Percentiles rank a stretch among this genome's conserved stretches.
Evolutionary conservation across 2,888 invertebrate genomes (phyloP).

Genomic region (Noctua janthe): DNA sequence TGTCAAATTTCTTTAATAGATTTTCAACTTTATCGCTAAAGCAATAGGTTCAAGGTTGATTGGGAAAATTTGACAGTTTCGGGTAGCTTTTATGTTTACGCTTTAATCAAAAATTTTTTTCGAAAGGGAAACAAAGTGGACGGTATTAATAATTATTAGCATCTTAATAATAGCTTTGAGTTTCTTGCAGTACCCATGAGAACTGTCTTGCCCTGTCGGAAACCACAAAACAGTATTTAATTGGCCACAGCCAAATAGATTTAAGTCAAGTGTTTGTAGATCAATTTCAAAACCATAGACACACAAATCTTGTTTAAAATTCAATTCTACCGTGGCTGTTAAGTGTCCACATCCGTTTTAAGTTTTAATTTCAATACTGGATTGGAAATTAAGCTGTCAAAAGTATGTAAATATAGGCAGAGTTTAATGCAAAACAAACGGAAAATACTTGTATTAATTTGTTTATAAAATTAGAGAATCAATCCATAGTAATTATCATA

Average conservation of each 20-base stretch:
- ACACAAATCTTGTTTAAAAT: constrained; percentile 33
- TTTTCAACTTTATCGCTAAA: no score
- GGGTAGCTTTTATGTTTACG: no score
- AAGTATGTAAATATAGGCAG: constrained; percentile 17
- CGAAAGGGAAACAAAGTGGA: no score
- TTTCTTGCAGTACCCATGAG: neutral
- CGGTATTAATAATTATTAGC: no score
- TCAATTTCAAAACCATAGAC: constrained; percentile 20
- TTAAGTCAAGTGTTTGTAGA: constrained; percentile 40
- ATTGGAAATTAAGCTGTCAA: constrained; percentile 40
- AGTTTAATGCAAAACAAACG: constrained; percentile 11
- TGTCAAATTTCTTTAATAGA: no score
- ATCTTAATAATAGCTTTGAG: neutral
- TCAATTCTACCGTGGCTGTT: constrained; percentile 33
- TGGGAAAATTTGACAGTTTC: no score
- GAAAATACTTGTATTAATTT: constrained; percentile 16
- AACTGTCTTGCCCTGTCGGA: neutral
- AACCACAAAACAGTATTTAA: constrained; percentile 28
- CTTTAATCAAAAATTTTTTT: no score
- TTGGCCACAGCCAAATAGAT: constrained; percentile 7
- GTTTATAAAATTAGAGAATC: constrained; percentile 16
- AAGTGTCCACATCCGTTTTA: constrained; percentile 58
- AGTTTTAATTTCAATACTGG: constrained; percentile 40
- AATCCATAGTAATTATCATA: constrained; percentile 17
- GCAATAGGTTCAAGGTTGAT: no score